Evolutionary conservation across 2,888 invertebrate species (phyloP).

Genomic region (Hypomecis atomaria): DNA sequence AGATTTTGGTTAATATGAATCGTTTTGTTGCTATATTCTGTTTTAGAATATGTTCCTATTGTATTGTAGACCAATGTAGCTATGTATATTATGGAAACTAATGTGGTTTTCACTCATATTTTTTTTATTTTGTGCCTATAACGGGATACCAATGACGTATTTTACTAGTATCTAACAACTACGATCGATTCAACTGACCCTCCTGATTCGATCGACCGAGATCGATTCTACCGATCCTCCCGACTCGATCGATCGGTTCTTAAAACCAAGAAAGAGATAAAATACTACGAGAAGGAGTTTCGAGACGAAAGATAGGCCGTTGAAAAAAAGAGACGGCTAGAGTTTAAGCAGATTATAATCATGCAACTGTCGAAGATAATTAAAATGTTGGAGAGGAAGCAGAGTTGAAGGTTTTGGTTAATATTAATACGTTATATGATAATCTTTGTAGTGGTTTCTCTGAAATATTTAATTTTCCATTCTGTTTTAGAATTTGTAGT

Average conservation of each 20-base stretch:
- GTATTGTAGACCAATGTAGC: too few relatives aligned
- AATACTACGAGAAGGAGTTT: constrained; percentile 43
- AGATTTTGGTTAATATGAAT: constrained; percentile 24
- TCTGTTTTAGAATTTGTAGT: not conserved
- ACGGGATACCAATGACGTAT: too few relatives aligned
- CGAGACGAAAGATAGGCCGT: constrained; percentile 42
- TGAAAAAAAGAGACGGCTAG: constrained; percentile 50
- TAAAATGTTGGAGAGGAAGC: constrained; percentile 63
- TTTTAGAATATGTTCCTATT: too few relatives aligned
- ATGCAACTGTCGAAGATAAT: constrained; percentile 64
- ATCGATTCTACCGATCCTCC: constrained; percentile 28
- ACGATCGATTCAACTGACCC: constrained; percentile 1
- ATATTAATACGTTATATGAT: constrained; percentile 4
- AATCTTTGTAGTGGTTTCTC: not conserved
- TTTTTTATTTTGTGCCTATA: too few relatives aligned
- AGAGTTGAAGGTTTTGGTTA: constrained; percentile 51
- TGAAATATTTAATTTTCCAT: not conserved
- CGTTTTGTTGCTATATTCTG: too few relatives aligned
- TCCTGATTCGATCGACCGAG: constrained; percentile 38
- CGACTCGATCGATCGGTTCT: constrained; percentile 39
- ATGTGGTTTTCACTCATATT: too few relatives aligned
- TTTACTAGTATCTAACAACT: too few relatives aligned
- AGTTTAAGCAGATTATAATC: constrained; percentile 60
- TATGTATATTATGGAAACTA: too few relatives aligned
- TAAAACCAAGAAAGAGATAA: constrained; percentile 46